Percentiles rank a stretch among this genome's conserved stretches.
Evolutionary conservation across 1,140 invertebrate species (phyloP).

Genomic region (Monomorium pharaonis): DNA sequence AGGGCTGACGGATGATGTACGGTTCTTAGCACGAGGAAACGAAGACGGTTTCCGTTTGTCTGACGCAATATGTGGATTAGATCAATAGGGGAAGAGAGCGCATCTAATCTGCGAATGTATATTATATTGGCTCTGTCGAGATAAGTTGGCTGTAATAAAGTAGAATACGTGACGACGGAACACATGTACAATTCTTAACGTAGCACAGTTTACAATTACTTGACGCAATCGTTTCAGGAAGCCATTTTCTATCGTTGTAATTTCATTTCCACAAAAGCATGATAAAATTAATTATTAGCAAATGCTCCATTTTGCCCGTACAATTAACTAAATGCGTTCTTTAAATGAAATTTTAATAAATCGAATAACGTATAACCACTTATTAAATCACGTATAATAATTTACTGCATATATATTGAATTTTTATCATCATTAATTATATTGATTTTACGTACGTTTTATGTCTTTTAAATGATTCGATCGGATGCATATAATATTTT

Average conservation of each 20-base stretch:
- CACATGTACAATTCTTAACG: neutral
- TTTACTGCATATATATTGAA: neutral
- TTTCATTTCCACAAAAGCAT: neutral
- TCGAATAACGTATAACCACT: too few relatives aligned
- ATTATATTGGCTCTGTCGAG: neutral
- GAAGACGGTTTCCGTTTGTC: constrained; percentile 58
- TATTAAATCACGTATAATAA: too few relatives aligned
- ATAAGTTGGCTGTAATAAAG: neutral
- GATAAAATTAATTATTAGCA: neutral
- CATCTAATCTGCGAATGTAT: constrained; percentile 4
- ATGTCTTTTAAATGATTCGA: constrained; percentile 1
- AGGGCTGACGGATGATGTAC: constrained; percentile 34
- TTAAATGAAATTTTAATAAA: neutral
- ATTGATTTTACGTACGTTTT: neutral
- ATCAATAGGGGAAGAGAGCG: neutral
- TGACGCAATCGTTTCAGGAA: neutral
- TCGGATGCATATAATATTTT: neutral
- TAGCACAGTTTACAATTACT: neutral
- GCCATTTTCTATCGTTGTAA: neutral
- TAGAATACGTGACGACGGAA: neutral
- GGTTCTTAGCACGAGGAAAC: constrained; percentile 1
- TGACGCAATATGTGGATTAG: constrained; percentile 44
- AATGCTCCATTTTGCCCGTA: neutral
- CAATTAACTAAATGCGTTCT: neutral
- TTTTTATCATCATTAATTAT: neutral